phyloP scores from a whole-genome alignment of 2,113 vertebrate genomes.

The Camelus bactrianus region DNA sequence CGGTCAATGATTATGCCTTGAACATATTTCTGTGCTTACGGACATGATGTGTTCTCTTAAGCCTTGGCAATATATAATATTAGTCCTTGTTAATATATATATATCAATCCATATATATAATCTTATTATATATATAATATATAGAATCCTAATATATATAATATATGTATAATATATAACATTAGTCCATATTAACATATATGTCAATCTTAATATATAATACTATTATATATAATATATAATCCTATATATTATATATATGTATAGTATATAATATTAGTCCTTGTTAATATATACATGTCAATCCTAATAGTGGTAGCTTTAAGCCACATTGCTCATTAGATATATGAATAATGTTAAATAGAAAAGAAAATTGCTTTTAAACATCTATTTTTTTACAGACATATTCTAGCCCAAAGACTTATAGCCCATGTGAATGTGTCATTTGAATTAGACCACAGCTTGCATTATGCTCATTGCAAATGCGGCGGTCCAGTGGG shows the following conservation, averaged over 20 bases:
- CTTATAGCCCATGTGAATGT: not conserved
- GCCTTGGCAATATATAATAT: fast-evolving
- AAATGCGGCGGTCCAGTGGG: not conserved
- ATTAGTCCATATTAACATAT: not conserved
- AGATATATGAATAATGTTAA: not conserved
- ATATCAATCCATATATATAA: not conserved
- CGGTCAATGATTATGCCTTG: slow-evolving; percentile 24
- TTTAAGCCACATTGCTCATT: not conserved
- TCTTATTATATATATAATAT: too few species aligned
- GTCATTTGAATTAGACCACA: not conserved
- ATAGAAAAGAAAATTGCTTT: not conserved
- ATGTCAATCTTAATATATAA: not conserved
- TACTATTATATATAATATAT: not conserved
- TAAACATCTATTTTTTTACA: not conserved
- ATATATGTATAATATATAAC: not conserved
- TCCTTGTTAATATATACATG: not conserved
- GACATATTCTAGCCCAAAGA: not conserved
- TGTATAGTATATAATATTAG: not conserved
- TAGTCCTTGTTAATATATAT: not conserved
- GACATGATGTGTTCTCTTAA: not conserved
- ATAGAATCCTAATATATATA: too few species aligned
- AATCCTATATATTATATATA: not conserved
- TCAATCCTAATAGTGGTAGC: not conserved
- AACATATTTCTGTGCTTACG: not conserved
- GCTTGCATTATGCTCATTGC: not conserved